phyloP scores from a whole-genome alignment of 2,113 vertebrate genomes.

The Lynx canadensis region DNA sequence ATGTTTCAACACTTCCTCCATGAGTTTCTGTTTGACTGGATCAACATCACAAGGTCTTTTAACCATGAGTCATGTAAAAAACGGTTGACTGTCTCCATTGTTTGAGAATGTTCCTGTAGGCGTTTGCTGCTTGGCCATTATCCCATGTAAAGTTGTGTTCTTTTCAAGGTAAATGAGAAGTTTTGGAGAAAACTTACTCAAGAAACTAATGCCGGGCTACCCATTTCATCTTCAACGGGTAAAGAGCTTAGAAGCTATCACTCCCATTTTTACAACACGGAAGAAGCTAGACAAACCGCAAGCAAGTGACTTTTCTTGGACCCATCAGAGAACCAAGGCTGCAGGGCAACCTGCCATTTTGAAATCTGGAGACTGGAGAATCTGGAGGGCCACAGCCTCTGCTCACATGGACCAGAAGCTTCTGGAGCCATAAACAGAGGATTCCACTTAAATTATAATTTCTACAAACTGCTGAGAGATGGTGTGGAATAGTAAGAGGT shows the following conservation, averaged over 20 bases:
- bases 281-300: neutral
- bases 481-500: neutral
- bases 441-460: neutral
- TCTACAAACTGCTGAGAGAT: neutral
- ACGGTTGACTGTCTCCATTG: neutral
- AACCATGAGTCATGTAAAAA: neutral
- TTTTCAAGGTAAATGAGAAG: neutral
- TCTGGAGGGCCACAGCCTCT: neutral
- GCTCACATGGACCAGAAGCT: neutral
- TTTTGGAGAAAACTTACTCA: neutral
- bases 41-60: neutral
- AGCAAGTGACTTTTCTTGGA: neutral
- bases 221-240: neutral
- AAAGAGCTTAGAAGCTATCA: neutral
- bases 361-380: neutral
- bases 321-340: neutral
- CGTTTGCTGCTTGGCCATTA: neutral
- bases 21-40: neutral
- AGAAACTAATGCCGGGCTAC: neutral
- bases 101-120: neutral
- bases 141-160: neutral
- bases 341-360: neutral
- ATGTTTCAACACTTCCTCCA: neutral
- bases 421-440: neutral
- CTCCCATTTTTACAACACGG: neutral